phyloP scores from a whole-genome alignment of 2,113 vertebrate genomes.

The Calyptommatus sinebrachiatus region DNA sequence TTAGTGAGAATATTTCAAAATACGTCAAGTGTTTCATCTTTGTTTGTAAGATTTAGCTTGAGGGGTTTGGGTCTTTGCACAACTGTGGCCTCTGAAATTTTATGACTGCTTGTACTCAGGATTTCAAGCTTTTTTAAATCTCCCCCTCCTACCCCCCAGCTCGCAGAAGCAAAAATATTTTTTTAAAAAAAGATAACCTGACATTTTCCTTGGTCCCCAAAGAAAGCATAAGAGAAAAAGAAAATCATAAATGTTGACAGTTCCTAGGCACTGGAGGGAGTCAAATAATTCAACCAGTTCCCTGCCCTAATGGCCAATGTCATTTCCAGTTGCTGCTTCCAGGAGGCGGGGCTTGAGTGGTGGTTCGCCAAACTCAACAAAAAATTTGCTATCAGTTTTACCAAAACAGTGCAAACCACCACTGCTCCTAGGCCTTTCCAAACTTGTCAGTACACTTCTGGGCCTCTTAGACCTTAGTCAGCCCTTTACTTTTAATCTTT shows the following conservation, averaged over 20 bases:
- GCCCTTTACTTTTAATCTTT: too few species aligned
- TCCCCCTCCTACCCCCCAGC: too few species aligned
- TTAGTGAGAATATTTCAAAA: background rate
- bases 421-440: too few species aligned
- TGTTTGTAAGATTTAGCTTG: background rate
- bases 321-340: too few species aligned
- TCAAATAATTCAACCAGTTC: too few species aligned
- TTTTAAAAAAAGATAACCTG: slow-evolving; percentile 13
- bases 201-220: background rate
- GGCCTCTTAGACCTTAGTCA: too few species aligned
- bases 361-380: too few species aligned
- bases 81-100: background rate
- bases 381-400: too few species aligned
- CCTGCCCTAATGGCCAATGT: too few species aligned
- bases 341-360: too few species aligned
- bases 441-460: too few species aligned
- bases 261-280: background rate
- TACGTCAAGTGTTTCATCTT: background rate
- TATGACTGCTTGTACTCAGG: background rate
- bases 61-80: background rate
- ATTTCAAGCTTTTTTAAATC: background rate
- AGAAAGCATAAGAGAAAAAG: background rate
- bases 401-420: too few species aligned
- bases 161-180: background rate
- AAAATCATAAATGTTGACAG: background rate